Base-by-base conservation (phyloP, 2,113 vertebrate genomes). In the Gracilinanus agilis region DNA sequence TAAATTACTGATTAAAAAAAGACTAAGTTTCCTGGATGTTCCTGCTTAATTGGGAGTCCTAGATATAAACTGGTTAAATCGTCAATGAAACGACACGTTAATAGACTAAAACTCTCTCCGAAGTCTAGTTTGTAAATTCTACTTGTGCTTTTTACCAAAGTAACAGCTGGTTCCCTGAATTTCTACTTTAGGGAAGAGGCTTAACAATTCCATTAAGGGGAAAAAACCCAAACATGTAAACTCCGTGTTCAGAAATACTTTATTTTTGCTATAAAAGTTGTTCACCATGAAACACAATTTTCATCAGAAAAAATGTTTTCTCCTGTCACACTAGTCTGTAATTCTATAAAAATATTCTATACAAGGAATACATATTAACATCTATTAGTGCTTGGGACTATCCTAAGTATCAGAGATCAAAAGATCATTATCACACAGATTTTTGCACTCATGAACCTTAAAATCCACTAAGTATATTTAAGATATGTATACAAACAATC, bases 311-410 rank as follows among this genome's bases (percentile, higher is more conserved):
- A 67, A 67, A 29, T 2, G 3, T 34, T 67, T 34, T 34, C 29
- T 67, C 10, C 5, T 61, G 58, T 58, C 58, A 67, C 0, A 61
- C 9, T 25, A 67, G 29, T 67, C 0, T 67, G 29, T 67, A 67
- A 67, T 67, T 34, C 58, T 13, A 67, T 24, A 56, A 56, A 27
- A 67, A 56, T 9, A 7, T 24, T 93, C 58, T 53, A 9, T 23
- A 23, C 53, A 49, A 1, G 49, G 54, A 34, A 67, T 67, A 10
- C 0, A 44, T 23, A 34, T 13, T 21, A 49, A 44, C 23, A 2
- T 5, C 10, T 29, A 34, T 11, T 0, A 2, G 10, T 29, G 4
- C 2, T 13, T n/a, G 55, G 21, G 29, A 24, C 3, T 55, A 13
- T 29, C 54, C 49, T 29, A 88, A 55, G 54, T 40, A 11, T 0